A percentile compares a stretch with the other conserved stretches of the same genome.
phyloP scores from a whole-genome alignment of 2,113 vertebrate species.

The Paedocypris sp. region DNA sequence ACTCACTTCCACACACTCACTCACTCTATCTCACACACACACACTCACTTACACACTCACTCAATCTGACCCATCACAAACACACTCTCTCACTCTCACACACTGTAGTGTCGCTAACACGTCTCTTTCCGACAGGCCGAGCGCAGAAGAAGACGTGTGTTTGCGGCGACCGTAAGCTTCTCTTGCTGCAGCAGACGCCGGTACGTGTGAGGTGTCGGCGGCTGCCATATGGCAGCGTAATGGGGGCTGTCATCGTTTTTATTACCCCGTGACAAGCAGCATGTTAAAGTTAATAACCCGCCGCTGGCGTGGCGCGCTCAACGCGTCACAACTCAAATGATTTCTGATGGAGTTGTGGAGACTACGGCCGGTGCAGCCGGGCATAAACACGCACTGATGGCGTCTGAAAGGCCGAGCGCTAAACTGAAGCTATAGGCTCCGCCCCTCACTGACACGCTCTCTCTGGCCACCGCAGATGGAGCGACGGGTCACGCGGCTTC shows the following conservation, averaged over 20 bases:
- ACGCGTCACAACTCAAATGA: conserved; percentile 26
- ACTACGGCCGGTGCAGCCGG: conserved; percentile 39
- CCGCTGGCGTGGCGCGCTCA: conserved; percentile 59
- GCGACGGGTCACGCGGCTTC: no score
- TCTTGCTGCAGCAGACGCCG: conserved; percentile 64
- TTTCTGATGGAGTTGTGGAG: conserved; percentile 22
- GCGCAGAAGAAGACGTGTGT: no score
- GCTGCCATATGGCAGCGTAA: conserved; percentile 66
- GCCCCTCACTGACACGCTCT: conserved; percentile 40
- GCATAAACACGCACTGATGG: conserved; percentile 64
- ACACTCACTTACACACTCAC: no score
- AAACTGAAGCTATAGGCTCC: conserved; percentile 57
- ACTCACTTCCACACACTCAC: no score
- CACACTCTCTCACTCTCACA: no score
- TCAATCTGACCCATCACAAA: no score
- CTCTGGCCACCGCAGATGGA: no score
- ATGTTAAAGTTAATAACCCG: conserved; percentile 63
- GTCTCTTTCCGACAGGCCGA: no score
- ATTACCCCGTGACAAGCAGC: conserved; percentile 69
- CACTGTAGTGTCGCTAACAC: no score
- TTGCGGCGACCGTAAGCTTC: no score
- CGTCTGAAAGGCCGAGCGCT: conserved; percentile 67
- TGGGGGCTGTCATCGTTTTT: conserved; percentile 66
- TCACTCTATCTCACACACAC: no score
- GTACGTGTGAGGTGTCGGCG: conserved; percentile 55